phyloP scores from a whole-genome alignment of 2,797 vertebrate genomes.

The Ara ararauna region DNA sequence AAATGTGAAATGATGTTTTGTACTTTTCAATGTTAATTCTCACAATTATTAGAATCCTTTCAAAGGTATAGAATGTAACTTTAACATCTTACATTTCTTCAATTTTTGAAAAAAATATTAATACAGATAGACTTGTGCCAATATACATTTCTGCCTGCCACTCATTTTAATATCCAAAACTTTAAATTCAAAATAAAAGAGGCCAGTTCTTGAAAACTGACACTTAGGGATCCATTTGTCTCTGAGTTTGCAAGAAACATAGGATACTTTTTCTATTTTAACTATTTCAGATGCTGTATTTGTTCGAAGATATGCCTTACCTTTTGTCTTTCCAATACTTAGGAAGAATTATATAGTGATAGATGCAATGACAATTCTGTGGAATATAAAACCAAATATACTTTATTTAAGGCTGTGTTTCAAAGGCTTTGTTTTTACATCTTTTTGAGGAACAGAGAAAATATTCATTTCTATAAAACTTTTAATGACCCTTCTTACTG shows the following conservation, averaged over 20 bases:
- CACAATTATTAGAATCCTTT: neutral
- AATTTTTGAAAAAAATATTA: neutral
- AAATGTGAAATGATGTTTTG: neutral
- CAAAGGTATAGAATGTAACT: neutral
- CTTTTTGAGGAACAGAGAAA: neutral
- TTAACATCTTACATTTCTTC: neutral
- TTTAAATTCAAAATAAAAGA: neutral
- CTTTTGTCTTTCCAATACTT: neutral
- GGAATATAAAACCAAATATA: neutral
- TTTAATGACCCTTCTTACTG: neutral
- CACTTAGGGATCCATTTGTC: neutral
- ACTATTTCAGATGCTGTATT: neutral
- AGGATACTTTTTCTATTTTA: neutral
- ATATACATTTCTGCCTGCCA: neutral
- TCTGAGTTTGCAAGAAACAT: neutral
- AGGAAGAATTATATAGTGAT: neutral
- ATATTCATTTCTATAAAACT: neutral
- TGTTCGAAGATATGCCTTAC: neutral
- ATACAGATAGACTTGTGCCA: neutral
- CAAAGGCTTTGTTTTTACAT: neutral
- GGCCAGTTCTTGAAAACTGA: neutral
- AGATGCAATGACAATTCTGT: neutral
- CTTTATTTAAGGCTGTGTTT: neutral
- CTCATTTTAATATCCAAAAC: neutral
- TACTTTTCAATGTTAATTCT: neutral